Base-by-base conservation (phyloP, 1,140 invertebrate species). In the Lepeophtheirus salmonis region DNA sequence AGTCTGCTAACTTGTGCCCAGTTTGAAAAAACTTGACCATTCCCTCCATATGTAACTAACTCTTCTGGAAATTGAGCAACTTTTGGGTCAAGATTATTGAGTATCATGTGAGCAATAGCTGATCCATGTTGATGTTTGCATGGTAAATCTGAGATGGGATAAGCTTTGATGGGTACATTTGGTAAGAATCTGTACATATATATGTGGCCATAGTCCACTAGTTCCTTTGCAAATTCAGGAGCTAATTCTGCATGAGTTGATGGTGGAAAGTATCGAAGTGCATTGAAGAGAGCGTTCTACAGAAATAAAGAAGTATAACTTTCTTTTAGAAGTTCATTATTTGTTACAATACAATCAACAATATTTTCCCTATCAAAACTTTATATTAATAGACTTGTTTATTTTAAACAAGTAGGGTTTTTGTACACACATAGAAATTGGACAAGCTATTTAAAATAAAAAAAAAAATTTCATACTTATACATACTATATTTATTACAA, bases 11-110 rank as follows among this genome's bases (percentile, higher is more conserved):
- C 78, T 71, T 80, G 80, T 1, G 78, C 78, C 80, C 80, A 82
- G 66, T 83, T 83, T 2, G 77, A 79, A 65, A 82, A 79, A 0
- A 80, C 80, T 68, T 83, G 80, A 3, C 80, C 80, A 69, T 83
- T 83, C 14, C 79, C 79, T 10, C 80, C 81, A 68, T 83, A 82
- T 4, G 79, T 82, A 10, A 82, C 73, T 14, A 75, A 63, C 58
- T 75, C 72, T 22, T 75, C 66, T 12, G 74, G 73, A 64, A 70
- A 75, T 64, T 74, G 71, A 14, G 64, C 65, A 41, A 67, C 64
- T n/a, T 66, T 62, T 6, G 74, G 75, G 66, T 82, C 79, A 54
- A 81, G 68, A 67, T 81, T 81, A 65, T 81, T 81, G 70, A 79
- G 75, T 58, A 82, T 79, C 80, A 82, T 81, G 30, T 78, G 73